Percentiles rank a stretch among this genome's conserved stretches.
phyloP scores from a whole-genome alignment of 2,888 invertebrate genomes.

The Agrotis ipsilon region DNA sequence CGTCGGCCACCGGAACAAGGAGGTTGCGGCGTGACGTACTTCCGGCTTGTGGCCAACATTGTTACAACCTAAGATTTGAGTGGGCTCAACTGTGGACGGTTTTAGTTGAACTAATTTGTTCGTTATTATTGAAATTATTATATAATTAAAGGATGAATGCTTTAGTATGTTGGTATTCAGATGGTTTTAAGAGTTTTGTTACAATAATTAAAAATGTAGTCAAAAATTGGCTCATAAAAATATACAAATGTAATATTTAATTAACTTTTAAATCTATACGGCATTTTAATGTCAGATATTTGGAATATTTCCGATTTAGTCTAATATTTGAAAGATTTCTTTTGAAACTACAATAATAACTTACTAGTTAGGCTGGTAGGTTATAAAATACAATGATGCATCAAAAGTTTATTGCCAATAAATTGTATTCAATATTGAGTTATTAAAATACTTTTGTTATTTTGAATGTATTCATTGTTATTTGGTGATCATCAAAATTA shows the following conservation, averaged over 20 bases:
- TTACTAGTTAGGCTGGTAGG: too few species aligned
- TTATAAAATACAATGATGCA: too few species aligned
- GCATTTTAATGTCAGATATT: too few species aligned
- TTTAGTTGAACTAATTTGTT: too few species aligned
- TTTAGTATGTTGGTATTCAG: too few species aligned
- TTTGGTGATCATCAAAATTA: conserved; percentile 12
- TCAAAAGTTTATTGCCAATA: conserved; percentile 2
- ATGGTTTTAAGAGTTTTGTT: neutral
- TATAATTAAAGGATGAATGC: neutral
- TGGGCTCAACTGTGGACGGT: conserved; percentile 1
- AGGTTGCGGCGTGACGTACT: conserved; percentile 32
- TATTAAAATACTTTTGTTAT: neutral
- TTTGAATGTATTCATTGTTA: conserved; percentile 25
- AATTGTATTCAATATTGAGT: neutral
- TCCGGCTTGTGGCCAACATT: conserved; percentile 33
- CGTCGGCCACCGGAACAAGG: conserved; percentile 56
- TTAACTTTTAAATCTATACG: too few species aligned
- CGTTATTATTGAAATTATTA: neutral
- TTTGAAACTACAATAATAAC: too few species aligned
- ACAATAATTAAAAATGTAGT: too few species aligned
- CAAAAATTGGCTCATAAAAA: too few species aligned
- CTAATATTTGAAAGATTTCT: neutral
- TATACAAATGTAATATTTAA: too few species aligned
- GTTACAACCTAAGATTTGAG: conserved; percentile 21
- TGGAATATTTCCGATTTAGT: too few species aligned